Evolutionary conservation across 1,140 invertebrate species (phyloP).

Genomic region (Diachasmimorpha longicaudata): DNA sequence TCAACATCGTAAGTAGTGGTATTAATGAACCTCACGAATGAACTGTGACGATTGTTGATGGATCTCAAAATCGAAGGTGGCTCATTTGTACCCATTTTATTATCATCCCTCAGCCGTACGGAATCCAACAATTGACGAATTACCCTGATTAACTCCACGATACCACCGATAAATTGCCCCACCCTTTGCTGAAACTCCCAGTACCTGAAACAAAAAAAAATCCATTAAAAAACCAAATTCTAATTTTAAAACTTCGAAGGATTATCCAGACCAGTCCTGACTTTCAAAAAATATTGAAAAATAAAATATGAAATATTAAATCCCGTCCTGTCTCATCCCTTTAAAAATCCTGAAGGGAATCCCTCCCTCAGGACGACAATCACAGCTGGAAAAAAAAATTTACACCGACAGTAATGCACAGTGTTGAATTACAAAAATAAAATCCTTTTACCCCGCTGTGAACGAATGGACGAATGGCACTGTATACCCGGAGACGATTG

Average conservation of each 20-base stretch:
- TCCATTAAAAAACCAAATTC: no score
- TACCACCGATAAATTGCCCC: no score
- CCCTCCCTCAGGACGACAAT: background rate
- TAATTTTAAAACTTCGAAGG: no score
- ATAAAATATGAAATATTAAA: no score
- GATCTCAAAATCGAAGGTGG: constrained; percentile 49
- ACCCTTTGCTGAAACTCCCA: background rate
- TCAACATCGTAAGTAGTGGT: constrained; percentile 67
- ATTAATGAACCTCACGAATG: constrained; percentile 75
- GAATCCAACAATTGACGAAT: background rate
- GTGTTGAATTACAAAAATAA: constrained; percentile 6
- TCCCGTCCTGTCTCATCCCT: no score
- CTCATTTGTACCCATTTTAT: background rate
- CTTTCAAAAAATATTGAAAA: no score
- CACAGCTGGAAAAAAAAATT: background rate
- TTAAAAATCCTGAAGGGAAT: background rate
- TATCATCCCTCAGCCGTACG: background rate
- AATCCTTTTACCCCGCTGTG: background rate
- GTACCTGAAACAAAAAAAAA: background rate
- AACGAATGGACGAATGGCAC: constrained; percentile 6
- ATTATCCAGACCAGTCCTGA: no score
- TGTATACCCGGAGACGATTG: constrained; percentile 10
- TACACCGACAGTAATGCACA: background rate
- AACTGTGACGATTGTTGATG: constrained; percentile 55
- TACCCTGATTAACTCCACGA: background rate